These are phyloP conservation scores for Sarcophilus harrisii DNA, from an alignment of 2,797 vertebrate genomes.

Conservation along the genomic window DNA sequence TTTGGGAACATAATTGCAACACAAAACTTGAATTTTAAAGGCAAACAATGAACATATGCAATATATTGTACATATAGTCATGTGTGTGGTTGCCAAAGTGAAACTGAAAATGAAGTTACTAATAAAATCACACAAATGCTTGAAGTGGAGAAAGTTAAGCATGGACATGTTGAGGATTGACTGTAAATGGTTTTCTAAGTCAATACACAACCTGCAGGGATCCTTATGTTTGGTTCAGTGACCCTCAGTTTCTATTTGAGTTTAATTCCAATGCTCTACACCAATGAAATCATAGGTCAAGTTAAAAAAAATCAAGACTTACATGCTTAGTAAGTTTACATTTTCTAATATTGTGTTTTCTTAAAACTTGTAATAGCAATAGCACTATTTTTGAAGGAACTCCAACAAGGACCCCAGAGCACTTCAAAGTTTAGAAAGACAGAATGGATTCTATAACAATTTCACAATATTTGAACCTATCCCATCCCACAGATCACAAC, in stretches of 20 bases:
- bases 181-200: not conserved
- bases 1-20: not conserved
- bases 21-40: not conserved
- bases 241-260: not conserved
- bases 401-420: not conserved
- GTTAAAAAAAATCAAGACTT: not conserved
- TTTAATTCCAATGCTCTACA: not conserved
- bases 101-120: not conserved
- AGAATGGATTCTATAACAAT: not conserved
- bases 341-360: conserved; percentile 34
- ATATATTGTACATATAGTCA: not conserved
- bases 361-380: conserved; percentile 1
- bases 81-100: not conserved
- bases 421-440: conserved; percentile 1
- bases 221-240: not conserved
- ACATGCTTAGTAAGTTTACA: not conserved
- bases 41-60: not conserved
- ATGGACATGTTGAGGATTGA: not conserved
- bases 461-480: not conserved
- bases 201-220: not conserved
- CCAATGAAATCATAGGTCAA: not conserved
- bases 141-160: not conserved
- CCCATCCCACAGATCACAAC: not conserved
- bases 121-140: not conserved
- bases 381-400: conserved; percentile 39